Evolutionary conservation across 2,888 invertebrate genomes (phyloP), one percentile per base, ranked within the genome.

Genomic region (Silvanus unidentatus): DNA sequence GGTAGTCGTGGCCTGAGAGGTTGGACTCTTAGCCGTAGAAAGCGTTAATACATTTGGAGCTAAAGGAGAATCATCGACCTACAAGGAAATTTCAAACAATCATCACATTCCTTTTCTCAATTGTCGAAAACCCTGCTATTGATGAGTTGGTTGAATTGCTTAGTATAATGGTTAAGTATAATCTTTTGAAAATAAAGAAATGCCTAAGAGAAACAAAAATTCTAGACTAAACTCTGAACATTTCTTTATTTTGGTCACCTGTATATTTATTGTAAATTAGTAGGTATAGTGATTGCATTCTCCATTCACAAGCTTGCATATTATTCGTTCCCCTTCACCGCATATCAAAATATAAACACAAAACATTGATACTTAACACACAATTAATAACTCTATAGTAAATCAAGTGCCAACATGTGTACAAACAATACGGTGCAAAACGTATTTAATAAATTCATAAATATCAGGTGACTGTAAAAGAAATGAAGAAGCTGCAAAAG

Each of bases 31-130:
- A 39, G 32, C 30, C 5, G 5, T 8, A 40, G 12, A n/a, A 14
- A 22, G 3, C 8, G 73, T 75, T 66, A 74, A 72, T 29, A 53
- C 44, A 41, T 56, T 57, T 29, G 51, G 49, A 30, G 49, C 55
- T 15, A 50, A 16, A 14, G 52, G 39, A 27, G 54, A 41, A 37
- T 50, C 57, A 32, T 32, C 32, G n/a, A 32, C 32, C 32, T 22
- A 22, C 22, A 22, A 22, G 22, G 3, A 22, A 22, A 22, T 22
- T 22, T 22, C 8, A 22, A 22, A 22, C n/a, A n/a, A 22, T 5
- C 22, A 22, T 22, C 8, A 5, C 8, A 22, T 22, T 22, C 8
- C 3, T 22, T 22, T 3, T 22, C 22, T 22, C 8, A 22, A 5
- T 22, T 5, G 3, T 22, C 8, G 3, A 22, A 22, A 3, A 37